A percentile compares a stretch with the other conserved stretches of the same genome.
Evolutionary conservation across 2,888 invertebrate genomes (phyloP).

Genomic region (Amblyjoppa proteus): DNA sequence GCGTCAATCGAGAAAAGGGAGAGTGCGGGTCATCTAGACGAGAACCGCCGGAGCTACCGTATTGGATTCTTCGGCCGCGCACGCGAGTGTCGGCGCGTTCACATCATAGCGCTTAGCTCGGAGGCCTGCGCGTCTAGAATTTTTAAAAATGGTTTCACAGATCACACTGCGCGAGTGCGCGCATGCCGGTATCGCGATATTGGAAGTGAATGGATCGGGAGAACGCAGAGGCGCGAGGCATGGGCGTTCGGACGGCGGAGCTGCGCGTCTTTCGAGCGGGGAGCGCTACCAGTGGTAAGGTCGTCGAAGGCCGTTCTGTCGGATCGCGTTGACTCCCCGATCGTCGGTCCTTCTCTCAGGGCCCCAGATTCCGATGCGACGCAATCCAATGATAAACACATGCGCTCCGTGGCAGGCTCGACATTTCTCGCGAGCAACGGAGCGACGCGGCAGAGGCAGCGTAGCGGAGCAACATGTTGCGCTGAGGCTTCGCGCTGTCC

Average conservation of each 20-base stretch:
- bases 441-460: slow-evolving; percentile 13
- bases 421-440: slow-evolving; percentile 22
- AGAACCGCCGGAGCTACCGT: neutral
- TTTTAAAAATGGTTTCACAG: neutral
- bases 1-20: neutral
- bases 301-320: slow-evolving; percentile 72
- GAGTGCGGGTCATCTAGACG: neutral
- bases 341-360: slow-evolving; percentile 64
- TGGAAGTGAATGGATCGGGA: slow-evolving; percentile 76
- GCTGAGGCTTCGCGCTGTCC: neutral
- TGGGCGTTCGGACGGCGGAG: slow-evolving; percentile 28
- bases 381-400: slow-evolving; percentile 17
- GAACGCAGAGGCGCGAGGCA: slow-evolving; percentile 59
- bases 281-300: slow-evolving; percentile 66
- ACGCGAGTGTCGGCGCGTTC: too few relatives aligned
- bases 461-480: neutral
- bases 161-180: neutral
- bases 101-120: too few relatives aligned
- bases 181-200: slow-evolving; percentile 53
- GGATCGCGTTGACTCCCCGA: slow-evolving; percentile 42
- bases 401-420: neutral
- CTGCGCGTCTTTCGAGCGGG: slow-evolving; percentile 14
- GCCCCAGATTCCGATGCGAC: slow-evolving; percentile 66
- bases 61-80: neutral
- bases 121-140: neutral